Conservation (phyloP, 2,888 invertebrate genomes). For the Tenthredo notha region DNA sequence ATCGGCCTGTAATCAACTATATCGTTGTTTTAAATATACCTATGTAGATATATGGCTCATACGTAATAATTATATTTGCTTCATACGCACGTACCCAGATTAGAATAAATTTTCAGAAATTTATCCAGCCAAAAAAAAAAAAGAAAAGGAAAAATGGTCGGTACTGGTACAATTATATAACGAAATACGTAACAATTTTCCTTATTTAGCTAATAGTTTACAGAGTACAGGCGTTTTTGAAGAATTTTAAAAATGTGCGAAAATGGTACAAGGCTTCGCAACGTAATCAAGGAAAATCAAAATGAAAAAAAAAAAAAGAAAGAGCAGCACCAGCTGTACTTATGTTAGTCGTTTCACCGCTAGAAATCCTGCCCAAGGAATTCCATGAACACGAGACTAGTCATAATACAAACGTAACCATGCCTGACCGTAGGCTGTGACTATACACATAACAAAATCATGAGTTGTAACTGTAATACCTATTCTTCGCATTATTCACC, state of each 20-base stretch:
- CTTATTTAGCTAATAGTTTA: neutral
- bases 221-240: neutral
- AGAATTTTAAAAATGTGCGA: neutral
- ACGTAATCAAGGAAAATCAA: neutral
- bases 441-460: constrained; percentile 1
- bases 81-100: neutral
- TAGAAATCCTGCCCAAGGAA: constrained; percentile 29
- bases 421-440: constrained; percentile 20
- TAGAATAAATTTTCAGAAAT: neutral
- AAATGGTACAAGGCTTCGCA: constrained; percentile 1
- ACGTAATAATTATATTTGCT: neutral
- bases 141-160: neutral
- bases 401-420: constrained; percentile 32
- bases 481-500: neutral
- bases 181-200: neutral
- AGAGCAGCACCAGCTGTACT: neutral
- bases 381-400: constrained; percentile 1
- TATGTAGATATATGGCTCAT: neutral
- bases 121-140: neutral
- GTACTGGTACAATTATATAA: neutral
- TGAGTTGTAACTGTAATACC: neutral
- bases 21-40: neutral
- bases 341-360: neutral
- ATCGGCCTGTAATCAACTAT: neutral
- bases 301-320: neutral